Percentiles rank a stretch among this genome's conserved stretches.
Conservation (phyloP, 2,888 invertebrate species). For the Eledona agricola region DNA sequence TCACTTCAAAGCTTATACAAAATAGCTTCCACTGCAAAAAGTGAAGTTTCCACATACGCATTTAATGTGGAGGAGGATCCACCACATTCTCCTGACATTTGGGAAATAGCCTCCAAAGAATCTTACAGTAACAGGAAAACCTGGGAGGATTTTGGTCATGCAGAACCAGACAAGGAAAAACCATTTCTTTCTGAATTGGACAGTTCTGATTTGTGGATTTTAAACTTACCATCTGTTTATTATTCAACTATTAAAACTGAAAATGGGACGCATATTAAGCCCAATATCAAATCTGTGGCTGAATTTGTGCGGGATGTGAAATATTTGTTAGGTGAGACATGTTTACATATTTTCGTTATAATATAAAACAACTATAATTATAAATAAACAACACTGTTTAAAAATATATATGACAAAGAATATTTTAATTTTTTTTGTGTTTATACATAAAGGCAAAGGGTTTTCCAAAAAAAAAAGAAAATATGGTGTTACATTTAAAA, state of each 20-base stretch:
- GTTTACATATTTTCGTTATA: constrained; percentile 7
- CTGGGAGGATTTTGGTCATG: constrained; percentile 58
- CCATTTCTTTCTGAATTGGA: constrained; percentile 58
- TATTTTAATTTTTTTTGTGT: too few relatives aligned
- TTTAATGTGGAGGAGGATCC: constrained; percentile 12
- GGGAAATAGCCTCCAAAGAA: constrained; percentile 53
- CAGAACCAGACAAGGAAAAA: constrained; percentile 55
- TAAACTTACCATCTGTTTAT: constrained; percentile 53
- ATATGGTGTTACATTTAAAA: too few relatives aligned
- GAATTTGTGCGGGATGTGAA: constrained; percentile 55
- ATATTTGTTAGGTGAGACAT: constrained; percentile 50
- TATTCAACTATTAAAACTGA: too few relatives aligned
- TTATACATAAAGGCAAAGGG: too few relatives aligned
- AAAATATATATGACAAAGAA: too few relatives aligned
- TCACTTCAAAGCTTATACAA: constrained; percentile 5
- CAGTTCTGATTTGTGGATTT: constrained; percentile 52
- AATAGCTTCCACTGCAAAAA: constrained; percentile 1
- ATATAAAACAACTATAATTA: too few relatives aligned
- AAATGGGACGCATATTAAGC: constrained; percentile 41
- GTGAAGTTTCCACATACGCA: background rate
- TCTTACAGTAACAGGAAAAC: constrained; percentile 49
- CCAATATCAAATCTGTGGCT: constrained; percentile 44
- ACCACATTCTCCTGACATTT: constrained; percentile 45
- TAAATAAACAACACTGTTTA: too few relatives aligned
- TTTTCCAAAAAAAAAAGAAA: too few relatives aligned